Evolutionary conservation across 2,113 vertebrate species (phyloP), one percentile per base, ranked within the genome.

Genomic region (Trinectes maculatus): DNA sequence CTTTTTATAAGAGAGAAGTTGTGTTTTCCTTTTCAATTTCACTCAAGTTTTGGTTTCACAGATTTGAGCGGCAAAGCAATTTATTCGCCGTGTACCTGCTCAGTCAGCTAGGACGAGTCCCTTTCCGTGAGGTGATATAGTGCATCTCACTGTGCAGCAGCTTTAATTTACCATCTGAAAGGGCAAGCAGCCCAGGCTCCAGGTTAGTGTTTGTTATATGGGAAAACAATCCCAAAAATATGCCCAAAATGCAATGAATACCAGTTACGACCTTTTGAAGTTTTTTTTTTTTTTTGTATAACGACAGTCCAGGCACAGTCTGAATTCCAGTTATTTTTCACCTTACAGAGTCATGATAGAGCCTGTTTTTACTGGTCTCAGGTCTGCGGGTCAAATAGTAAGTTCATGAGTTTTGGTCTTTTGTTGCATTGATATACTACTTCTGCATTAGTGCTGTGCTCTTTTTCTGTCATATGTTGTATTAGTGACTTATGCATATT

Each of bases 101-200:
- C 8, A 61, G n/a, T 56, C 47, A 67, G 48, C 31, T 33, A 34
- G 16, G 15, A n/a, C 0, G 0, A 18, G 12, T 42, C 22, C 43
- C 40, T 65, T 55, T 22, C 39, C 8, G 11, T 16, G 19, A 34
- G 9, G 24, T 48, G 55, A 43, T 44, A 15, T 59, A 25, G 26
- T 3, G 5, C 48, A 61, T 13, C 54, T 16, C 28, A 16, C 49
- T 11, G 6, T 10, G 55, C 29, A 15, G 28, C 59, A 46, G 29
- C 10, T 57, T 47, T 24, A 43, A 56, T 66, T 60, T 26, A 37
- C 9, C 11, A 8, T 33, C 44, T 53, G 26, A 42, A 29, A 59
- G 28, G 49, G 43, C 42, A 77, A 64, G 8, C 15, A 55, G 49
- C 28, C 15, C 6, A 0, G 47, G 2, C 26, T 29, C 19, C 18